Evolutionary conservation across 2,113 vertebrate species (phyloP).

Genomic region (Ailurus styani): DNA sequence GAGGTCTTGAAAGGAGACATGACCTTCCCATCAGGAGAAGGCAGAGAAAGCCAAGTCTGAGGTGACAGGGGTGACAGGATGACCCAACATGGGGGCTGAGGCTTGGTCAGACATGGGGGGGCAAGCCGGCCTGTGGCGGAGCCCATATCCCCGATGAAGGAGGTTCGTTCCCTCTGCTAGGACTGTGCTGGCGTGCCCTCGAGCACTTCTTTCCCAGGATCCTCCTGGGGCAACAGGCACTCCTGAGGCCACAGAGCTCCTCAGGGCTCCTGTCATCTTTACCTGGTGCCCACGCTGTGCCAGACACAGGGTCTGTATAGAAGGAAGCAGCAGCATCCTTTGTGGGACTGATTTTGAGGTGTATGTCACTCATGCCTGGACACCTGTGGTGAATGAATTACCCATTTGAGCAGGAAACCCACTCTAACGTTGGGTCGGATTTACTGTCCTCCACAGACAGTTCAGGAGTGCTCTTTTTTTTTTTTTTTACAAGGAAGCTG

Average conservation of each 20-base stretch:
- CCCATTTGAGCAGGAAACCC: neutral
- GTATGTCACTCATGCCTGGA: neutral
- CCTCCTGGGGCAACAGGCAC: too few relatives aligned
- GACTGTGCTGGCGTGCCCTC: accelerated
- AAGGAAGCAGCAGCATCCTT: neutral
- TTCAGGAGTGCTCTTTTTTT: neutral
- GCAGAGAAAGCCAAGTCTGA: neutral
- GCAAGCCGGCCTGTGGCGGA: neutral
- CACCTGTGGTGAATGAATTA: neutral
- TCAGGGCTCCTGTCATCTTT: neutral
- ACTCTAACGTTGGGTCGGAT: neutral
- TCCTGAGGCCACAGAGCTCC: accelerated
- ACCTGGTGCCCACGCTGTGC: neutral
- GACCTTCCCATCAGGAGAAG: neutral
- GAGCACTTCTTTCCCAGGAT: neutral
- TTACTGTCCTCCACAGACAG: neutral
- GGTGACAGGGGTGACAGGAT: neutral
- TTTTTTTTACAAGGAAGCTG: neutral
- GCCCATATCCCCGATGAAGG: neutral
- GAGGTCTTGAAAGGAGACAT: neutral
- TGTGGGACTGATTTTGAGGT: neutral
- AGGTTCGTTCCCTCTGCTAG: neutral
- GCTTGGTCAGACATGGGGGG: neutral
- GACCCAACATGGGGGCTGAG: neutral
- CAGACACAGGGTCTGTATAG: neutral